Percentiles rank a stretch among this genome's conserved stretches.
These are phyloP conservation scores for Dermochelys coriacea DNA, from an alignment of 2,797 vertebrate species.

Conservation along the genomic window DNA sequence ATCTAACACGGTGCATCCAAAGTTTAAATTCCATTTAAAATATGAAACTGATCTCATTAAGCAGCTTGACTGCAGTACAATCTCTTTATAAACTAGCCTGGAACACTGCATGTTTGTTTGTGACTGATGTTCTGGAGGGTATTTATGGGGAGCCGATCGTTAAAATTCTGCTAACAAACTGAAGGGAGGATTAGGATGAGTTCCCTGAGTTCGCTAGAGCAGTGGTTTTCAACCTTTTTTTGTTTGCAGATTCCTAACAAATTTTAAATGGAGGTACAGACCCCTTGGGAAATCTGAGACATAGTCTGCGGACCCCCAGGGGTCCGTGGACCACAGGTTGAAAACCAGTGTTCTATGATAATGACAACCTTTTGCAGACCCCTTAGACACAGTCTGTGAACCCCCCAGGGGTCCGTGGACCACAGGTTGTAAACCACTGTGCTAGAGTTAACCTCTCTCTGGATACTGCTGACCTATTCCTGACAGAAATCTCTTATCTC, in stretches of 20 bases:
- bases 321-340: too few species aligned
- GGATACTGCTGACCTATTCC: neutral
- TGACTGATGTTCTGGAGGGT: neutral
- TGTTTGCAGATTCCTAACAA: too few species aligned
- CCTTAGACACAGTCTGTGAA: too few species aligned
- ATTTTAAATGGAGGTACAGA: too few species aligned
- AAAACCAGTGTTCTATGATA: too few species aligned
- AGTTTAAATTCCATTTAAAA: constrained; percentile 8
- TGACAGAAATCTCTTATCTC: neutral
- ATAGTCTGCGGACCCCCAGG: too few species aligned
- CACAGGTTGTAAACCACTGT: too few species aligned
- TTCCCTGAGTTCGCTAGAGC: neutral
- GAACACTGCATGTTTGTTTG: neutral
- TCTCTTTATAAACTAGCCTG: neutral
- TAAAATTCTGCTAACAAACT: neutral
- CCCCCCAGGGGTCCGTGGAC: too few species aligned
- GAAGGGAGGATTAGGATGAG: neutral
- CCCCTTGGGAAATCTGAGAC: too few species aligned
- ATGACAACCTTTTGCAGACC: too few species aligned
- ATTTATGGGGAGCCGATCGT: neutral
- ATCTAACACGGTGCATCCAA: neutral
- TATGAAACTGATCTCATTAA: constrained; percentile 1
- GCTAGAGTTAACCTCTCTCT: neutral
- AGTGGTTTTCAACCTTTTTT: too few species aligned
- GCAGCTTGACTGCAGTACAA: neutral